Percentiles rank a stretch among this genome's conserved stretches.
phyloP scores from a whole-genome alignment of 2,113 vertebrate species.

The Neogale vison region DNA sequence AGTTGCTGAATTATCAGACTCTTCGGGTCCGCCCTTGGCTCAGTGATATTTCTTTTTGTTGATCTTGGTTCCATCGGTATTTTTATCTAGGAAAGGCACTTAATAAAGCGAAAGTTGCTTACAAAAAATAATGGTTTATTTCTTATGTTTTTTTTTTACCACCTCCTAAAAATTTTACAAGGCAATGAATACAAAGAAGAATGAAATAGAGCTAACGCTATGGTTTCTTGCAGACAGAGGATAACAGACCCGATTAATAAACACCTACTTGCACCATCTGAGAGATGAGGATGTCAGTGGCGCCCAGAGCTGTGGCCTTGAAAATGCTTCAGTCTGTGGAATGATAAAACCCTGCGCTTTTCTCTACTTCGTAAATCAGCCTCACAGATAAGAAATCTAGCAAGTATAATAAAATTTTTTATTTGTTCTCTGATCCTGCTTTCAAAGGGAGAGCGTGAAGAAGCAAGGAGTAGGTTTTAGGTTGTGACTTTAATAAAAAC shows the following conservation, averaged over 20 bases:
- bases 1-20: not conserved
- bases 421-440: constrained; percentile 63
- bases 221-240: constrained; percentile 3
- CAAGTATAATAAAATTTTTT: constrained; percentile 43
- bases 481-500: constrained; percentile 51
- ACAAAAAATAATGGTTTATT: constrained; percentile 50
- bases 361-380: constrained; percentile 55
- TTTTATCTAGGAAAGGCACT: not conserved
- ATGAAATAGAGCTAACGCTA: not conserved
- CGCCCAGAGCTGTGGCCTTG: not conserved
- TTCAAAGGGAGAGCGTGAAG: not conserved
- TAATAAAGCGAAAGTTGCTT: constrained; percentile 45
- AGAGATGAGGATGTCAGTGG: not conserved
- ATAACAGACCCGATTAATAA: constrained; percentile 64
- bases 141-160: not conserved
- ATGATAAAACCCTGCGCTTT: not conserved
- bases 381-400: constrained; percentile 51
- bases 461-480: not conserved
- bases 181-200: constrained; percentile 20
- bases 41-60: not conserved
- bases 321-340: not conserved
- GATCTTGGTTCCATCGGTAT: not conserved
- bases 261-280: not conserved
- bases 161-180: constrained; percentile 56
- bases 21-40: not conserved